Base-by-base conservation (phyloP, 1,140 invertebrate species). In the Semibalanus balanoides region DNA sequence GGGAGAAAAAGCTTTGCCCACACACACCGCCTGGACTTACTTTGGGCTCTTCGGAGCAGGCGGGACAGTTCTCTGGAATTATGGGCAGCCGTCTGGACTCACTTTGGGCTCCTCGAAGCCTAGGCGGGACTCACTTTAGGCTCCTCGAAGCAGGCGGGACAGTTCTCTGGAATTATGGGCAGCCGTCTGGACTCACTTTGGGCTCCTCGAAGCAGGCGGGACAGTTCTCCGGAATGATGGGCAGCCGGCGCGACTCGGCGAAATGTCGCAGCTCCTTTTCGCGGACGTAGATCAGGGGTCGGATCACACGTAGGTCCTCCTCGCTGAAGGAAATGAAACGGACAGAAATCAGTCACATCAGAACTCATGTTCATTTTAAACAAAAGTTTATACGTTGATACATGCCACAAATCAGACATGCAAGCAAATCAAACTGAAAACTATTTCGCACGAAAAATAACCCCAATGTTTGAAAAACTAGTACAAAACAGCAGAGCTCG, bases 261-360 rank as follows among this genome's bases (percentile, higher is more conserved):
- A 93, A 93, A 72, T 88, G 85, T 51, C 88, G 85, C 14, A 93
- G 80, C 25, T 88, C 85, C 79, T 90, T 91, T 80, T 93, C 92
- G 51, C 93, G 85, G 3, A 95, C 92, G 83, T 93, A 94, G 1
- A 94, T 90, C 81, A 96, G 92, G 0, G 94, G 94, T 74, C 94
- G 86, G 74, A 96, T 91, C 14, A 97, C 90, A 78, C 93, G 86
- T 35, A 96, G 82, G 81, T 93, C 90, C 77, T 90, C 88, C 76
- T 94, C 91, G 79, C 90, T 92, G 83, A n/a, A n/a, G n/a, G n/a
- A n/a, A n/a, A n/a, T n/a, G n/a, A n/a, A n/a, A n/a, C n/a, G n/a
- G n/a, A n/a, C n/a, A n/a, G n/a, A n/a, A n/a, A n/a, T n/a, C n/a
- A n/a, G n/a, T n/a, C n/a, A n/a, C n/a, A n/a, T n/a, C n/a, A n/a